phyloP scores from a whole-genome alignment of 2,113 vertebrate genomes.

The Delphinus delphis region DNA sequence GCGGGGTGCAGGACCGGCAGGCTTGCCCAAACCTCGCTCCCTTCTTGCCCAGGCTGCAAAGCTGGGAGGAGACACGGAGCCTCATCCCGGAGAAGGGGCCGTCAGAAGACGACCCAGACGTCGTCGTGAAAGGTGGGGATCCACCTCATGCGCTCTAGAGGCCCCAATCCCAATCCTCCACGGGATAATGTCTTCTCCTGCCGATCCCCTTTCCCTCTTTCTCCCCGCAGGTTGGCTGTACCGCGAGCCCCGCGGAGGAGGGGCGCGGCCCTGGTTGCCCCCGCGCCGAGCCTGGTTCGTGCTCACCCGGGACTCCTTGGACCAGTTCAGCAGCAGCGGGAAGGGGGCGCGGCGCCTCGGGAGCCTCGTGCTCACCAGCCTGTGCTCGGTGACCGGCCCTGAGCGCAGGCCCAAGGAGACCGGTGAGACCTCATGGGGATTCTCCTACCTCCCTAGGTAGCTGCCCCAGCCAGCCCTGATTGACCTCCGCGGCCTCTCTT shows the following conservation, averaged over 20 bases:
- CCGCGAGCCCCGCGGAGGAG: constrained; percentile 88
- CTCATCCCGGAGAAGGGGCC: constrained; percentile 92
- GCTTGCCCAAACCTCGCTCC: neutral
- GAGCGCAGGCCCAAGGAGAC: constrained; percentile 96
- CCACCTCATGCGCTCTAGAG: neutral
- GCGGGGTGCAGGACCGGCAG: neutral
- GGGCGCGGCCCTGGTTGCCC: constrained; percentile 90
- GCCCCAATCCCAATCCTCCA: neutral
- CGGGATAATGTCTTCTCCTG: neutral
- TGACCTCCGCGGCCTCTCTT: neutral
- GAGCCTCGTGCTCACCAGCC: constrained; percentile 94
- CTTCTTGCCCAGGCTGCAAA: constrained; percentile 82
- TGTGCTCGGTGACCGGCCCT: constrained; percentile 96
- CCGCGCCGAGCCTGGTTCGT: constrained; percentile 96
- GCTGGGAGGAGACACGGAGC: constrained; percentile 91
- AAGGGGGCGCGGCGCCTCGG: constrained; percentile 90
- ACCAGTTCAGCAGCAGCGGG: constrained; percentile 93
- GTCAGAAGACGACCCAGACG: constrained; percentile 89
- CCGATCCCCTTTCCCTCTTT: neutral
- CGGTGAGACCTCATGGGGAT: constrained; percentile 82
- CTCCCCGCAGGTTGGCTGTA: constrained; percentile 92
- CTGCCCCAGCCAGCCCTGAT: neutral
- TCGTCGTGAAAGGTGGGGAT: constrained; percentile 92
- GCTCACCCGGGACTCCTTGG: constrained; percentile 93
- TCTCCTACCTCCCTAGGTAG: neutral